Base-by-base conservation (phyloP, 2,113 vertebrate genomes). In the Perognathus longimembris region DNA sequence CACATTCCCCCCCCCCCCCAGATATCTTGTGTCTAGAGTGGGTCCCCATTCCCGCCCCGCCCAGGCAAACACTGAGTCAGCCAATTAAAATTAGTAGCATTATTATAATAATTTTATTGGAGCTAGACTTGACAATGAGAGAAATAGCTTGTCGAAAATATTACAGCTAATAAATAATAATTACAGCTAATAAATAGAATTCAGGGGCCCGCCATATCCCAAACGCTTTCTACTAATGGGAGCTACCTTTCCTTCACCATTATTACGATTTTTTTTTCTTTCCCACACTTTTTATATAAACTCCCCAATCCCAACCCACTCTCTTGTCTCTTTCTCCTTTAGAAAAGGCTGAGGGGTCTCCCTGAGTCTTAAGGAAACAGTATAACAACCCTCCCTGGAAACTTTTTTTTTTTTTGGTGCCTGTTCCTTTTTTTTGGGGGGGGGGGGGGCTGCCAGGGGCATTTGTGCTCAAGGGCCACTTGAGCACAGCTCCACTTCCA, bases 81-180 rank as follows among this genome's bases (percentile, higher is more conserved):
- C 64, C 61, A 34, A 21, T 85, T 45, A 61, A 59, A 61, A 61
- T 28, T 73, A 73, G 45, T 30, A 64, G 66, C 50, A 66, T 74
- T 57, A 75, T 75, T 81, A 75, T 85, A 90, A 40, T 42, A 50
- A 21, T 50, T 88, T 92, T 86, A 66, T 85, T 77, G 85, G 70
- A 78, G 36, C 92, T 88, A n/a, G 42, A 63, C 18, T 67, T 71
- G 70, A 83, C 66, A 50, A 67, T 67, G 54, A 73, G 59, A 85
- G 32, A 87, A 75, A 50, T 86, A 85, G 84, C 20, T 78, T 94
- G 30, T 36, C 26, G 30, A 69, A 73, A 67, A 42, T 63, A 71
- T 71, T 64, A 61, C 40, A 79, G 30, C 59, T 86, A 86, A 85
- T 94, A 80, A 90, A 74, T 69, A 82, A 77, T 76, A 66, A 82